A percentile compares a stretch with the other conserved stretches of the same genome.
phyloP scores from a whole-genome alignment of 2,888 invertebrate genomes.

The Dusona sp. region DNA sequence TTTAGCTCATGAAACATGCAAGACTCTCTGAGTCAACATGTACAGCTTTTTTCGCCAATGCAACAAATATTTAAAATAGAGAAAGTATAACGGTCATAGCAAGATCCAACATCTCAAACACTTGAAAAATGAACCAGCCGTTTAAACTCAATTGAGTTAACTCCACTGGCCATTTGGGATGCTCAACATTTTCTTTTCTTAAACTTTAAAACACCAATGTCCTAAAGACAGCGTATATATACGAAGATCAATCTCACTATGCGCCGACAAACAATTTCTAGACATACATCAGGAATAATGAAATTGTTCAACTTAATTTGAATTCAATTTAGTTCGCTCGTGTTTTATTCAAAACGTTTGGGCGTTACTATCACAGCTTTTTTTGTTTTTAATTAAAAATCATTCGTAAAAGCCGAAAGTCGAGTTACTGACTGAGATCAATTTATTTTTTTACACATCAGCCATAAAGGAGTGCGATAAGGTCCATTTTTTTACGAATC shows the following conservation, averaged over 20 bases:
- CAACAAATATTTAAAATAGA: conserved; percentile 29
- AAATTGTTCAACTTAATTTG: not conserved
- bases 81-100: conserved; percentile 27
- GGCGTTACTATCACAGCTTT: not conserved
- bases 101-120: conserved; percentile 29
- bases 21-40: not conserved
- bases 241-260: conserved; percentile 33
- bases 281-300: conserved; percentile 5
- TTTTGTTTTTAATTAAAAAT: not conserved
- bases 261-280: conserved; percentile 14
- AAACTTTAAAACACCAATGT: conserved; percentile 39
- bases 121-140: conserved; percentile 19
- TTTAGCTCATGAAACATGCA: conserved; percentile 29
- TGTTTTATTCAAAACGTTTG: not conserved
- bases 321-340: not conserved
- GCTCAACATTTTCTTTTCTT: not conserved
- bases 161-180: not conserved
- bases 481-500: not conserved
- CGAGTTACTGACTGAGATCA: not conserved
- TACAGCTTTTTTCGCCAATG: not conserved
- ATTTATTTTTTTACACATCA: not conserved
- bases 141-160: conserved; percentile 4
- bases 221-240: conserved; percentile 50
- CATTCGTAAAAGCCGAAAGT: too few species aligned
- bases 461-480: too few species aligned